phyloP scores from a whole-genome alignment of 92 coral and sea anemone genomes.

The Galaxea fascicularis region DNA sequence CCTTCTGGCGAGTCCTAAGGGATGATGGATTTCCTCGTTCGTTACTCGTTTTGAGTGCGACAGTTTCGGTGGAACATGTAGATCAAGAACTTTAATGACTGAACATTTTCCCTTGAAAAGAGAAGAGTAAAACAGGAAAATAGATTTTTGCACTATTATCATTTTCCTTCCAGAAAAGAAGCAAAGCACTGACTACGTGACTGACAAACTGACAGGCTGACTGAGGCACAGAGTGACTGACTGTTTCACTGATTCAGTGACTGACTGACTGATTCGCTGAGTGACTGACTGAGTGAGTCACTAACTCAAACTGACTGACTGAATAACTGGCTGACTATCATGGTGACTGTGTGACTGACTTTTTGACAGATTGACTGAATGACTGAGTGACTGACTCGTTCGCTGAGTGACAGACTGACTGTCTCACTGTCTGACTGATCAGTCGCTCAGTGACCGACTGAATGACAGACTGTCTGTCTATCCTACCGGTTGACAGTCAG shows the following conservation, averaged over 20 bases:
- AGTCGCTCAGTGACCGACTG: too few species aligned
- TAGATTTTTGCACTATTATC: neutral
- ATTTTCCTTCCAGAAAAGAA: neutral
- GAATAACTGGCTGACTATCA: neutral
- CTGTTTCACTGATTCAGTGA: neutral
- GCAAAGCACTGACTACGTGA: neutral
- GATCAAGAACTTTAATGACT: constrained; percentile 86
- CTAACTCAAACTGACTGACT: neutral
- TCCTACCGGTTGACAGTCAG: too few species aligned
- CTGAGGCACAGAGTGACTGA: neutral
- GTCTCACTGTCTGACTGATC: neutral
- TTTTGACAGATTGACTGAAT: neutral
- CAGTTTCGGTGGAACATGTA: constrained; percentile 47
- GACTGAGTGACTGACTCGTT: too few species aligned
- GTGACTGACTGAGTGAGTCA: too few species aligned
- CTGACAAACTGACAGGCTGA: neutral
- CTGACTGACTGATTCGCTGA: neutral
- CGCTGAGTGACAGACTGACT: neutral
- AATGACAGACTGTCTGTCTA: too few species aligned
- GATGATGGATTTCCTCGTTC: constrained; percentile 58
- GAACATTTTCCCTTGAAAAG: constrained; percentile 88
- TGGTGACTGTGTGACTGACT: neutral
- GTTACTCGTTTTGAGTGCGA: constrained; percentile 44
- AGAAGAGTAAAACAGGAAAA: neutral
- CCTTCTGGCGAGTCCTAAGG: constrained; percentile 50